Base-by-base conservation (phyloP, 2,888 invertebrate genomes). In the Mesoligia furuncula region DNA sequence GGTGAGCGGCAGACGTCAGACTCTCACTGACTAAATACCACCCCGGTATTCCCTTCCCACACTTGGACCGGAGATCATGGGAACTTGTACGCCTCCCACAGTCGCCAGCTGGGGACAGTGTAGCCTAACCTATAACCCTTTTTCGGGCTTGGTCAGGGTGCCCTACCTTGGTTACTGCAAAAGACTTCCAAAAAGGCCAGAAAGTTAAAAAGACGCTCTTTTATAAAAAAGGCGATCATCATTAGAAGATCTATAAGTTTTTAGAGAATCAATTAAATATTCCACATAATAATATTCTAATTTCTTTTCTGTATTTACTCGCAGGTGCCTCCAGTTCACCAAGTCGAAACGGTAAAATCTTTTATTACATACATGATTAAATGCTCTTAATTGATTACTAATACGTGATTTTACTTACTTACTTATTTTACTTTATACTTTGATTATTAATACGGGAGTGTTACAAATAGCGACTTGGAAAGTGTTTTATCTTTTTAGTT, bases 311-410 rank as follows among this genome's bases (percentile, higher is more conserved):
- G 54, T 64, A 42, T 73, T 73, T 57, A 48, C 31, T 45, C 24
- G 31, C 24, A 79, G 79, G 36, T 75, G 65, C 79, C 36, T 36
- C 42, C 15, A 45, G 7, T 51, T 9, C 59, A 5, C 13, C 59
- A 11, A 27, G 66, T 8, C 42, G 36, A 42, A 9, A n/a, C 15
- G 59, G 79, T 79, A 59, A 36, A 54, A 31, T 42, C 13, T 73
- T 48, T 62, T 42, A 51, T 20, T 42, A 51, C 8, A 31, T 8
- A 31, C 20, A 31, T 45, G 20, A 31, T n/a, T 13, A 7, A 68
- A 39, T 27, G 20, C 17, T 66, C 57, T 42, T 27, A 39, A 31
- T 31, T 51, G 3, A 31, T 42, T 48, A n/a, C n/a, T n/a, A n/a
- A n/a, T n/a, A n/a, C n/a, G n/a, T n/a, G n/a, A n/a, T n/a, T n/a